These are phyloP conservation scores for Butorides virescens DNA, from an alignment of 2,113 vertebrate species.

Conservation along the genomic window DNA sequence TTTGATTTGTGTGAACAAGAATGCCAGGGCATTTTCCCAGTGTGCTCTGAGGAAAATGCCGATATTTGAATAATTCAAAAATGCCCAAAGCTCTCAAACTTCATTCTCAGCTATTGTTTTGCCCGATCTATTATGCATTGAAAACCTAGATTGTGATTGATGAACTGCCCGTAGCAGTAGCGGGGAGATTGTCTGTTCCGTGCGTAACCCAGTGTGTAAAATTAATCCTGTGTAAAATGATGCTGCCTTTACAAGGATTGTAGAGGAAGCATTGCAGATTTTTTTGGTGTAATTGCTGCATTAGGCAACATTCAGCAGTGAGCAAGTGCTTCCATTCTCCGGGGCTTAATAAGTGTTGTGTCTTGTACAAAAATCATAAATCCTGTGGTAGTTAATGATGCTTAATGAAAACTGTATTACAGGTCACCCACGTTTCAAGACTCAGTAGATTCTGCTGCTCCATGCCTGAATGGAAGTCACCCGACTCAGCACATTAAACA, in stretches of 20 bases:
- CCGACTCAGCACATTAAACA: constrained; percentile 87
- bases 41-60: background rate
- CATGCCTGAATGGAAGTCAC: constrained; percentile 72
- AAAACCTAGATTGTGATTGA: constrained; percentile 35
- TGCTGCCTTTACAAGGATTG: constrained; percentile 18
- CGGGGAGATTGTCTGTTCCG: background rate
- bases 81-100: constrained; percentile 24
- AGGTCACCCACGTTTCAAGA: constrained; percentile 78
- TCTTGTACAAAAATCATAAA: constrained; percentile 19
- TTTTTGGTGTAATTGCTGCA: background rate
- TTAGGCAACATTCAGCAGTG: background rate
- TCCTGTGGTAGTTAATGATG: background rate
- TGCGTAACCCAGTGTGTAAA: background rate
- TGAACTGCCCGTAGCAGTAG: background rate
- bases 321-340: background rate
- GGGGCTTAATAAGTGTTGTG: background rate
- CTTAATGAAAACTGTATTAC: constrained; percentile 68
- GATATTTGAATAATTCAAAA: constrained; percentile 26
- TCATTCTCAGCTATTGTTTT: constrained; percentile 55
- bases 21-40: constrained; percentile 9
- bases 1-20: background rate
- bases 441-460: constrained; percentile 68
- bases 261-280: background rate
- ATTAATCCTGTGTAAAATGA: background rate
- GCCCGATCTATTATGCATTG: constrained; percentile 23